phyloP scores from a whole-genome alignment of 2,113 vertebrate genomes.

The Oreochromis aureus region DNA sequence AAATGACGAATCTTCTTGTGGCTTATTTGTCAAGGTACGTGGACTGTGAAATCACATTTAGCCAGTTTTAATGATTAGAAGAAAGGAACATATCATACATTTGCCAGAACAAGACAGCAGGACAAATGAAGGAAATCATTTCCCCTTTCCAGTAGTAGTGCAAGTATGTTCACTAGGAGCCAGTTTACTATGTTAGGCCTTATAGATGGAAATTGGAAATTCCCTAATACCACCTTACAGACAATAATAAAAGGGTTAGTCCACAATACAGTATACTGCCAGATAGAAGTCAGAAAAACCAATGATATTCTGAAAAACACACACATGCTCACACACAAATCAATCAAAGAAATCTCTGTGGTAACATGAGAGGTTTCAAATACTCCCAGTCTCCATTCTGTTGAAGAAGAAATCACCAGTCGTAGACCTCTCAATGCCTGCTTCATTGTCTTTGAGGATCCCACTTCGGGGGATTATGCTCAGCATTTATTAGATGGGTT shows the following conservation, averaged over 20 bases:
- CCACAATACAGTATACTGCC: neutral
- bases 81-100: neutral
- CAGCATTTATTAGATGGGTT: constrained; percentile 42
- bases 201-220: neutral
- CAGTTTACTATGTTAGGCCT: neutral
- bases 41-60: neutral
- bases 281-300: neutral
- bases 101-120: neutral
- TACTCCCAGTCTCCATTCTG: neutral
- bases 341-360: neutral
- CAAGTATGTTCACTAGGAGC: neutral
- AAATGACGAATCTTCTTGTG: neutral
- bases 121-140: neutral
- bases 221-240: neutral
- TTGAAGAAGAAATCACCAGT: neutral
- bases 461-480: constrained; percentile 27
- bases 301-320: neutral
- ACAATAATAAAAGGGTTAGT: neutral
- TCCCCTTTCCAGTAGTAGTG: neutral
- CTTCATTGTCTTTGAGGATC: constrained; percentile 10
- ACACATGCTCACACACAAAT: neutral
- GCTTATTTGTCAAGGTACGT: neutral
- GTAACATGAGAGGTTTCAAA: neutral
- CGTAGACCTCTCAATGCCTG: neutral
- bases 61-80: neutral